Conservation (phyloP, 1,140 invertebrate genomes). For the Ceratoteleas bidentatus region DNA sequence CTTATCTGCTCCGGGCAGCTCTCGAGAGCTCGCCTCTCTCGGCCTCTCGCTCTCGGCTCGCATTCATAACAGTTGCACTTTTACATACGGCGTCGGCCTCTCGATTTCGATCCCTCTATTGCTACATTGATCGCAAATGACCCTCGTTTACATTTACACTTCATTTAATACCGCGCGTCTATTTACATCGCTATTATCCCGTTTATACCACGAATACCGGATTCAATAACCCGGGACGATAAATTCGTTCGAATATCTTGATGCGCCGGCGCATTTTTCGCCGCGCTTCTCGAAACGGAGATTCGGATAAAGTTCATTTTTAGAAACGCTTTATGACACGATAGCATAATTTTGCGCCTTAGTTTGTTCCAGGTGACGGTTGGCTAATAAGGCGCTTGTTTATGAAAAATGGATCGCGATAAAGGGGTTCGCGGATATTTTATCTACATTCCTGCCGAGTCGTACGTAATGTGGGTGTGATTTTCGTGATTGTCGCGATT, state of each 20-base stretch:
- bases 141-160: conserved; percentile 68
- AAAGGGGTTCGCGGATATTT: no score
- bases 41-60: conserved; percentile 46
- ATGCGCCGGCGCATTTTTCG: conserved; percentile 22
- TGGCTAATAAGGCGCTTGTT: no score
- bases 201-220: conserved; percentile 40
- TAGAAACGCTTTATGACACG: no score
- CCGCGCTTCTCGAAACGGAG: not conserved
- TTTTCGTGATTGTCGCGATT: no score
- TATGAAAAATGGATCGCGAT: no score
- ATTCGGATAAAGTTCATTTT: no score
- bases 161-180: conserved; percentile 62
- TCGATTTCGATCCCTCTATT: conserved; percentile 60
- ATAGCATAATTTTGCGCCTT: no score
- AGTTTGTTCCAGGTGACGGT: no score
- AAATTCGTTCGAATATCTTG: conserved; percentile 49
- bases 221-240: conserved; percentile 45
- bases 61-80: conserved; percentile 68
- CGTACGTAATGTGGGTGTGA: no score
- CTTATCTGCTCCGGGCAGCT: conserved; percentile 68
- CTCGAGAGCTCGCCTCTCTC: conserved; percentile 57
- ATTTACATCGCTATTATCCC: conserved; percentile 58
- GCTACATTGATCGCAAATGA: conserved; percentile 60
- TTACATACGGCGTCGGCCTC: conserved; percentile 55
- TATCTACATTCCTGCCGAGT: no score